Conservation (phyloP, 2,113 vertebrate species). For the Siniperca chuatsi region DNA sequence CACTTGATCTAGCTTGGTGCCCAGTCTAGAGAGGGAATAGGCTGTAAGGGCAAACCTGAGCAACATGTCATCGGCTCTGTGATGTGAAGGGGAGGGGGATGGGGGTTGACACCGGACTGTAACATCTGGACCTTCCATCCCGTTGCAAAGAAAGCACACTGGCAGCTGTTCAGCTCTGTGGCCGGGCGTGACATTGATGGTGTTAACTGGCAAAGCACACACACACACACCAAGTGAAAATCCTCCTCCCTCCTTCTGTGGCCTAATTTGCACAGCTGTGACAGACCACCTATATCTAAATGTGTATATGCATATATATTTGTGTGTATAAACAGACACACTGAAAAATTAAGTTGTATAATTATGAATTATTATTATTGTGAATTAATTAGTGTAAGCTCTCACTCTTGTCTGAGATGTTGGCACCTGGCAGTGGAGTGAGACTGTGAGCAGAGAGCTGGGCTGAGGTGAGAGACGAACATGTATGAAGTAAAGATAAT, state of each 20-base stretch:
- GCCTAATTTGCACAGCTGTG: conserved; percentile 89
- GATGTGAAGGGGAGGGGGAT: conserved; percentile 66
- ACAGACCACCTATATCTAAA: conserved; percentile 24
- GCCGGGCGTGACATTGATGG: conserved; percentile 89
- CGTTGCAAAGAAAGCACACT: conserved; percentile 79
- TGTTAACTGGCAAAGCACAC: conserved; percentile 85
- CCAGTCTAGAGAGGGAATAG: conserved; percentile 78
- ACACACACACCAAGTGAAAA: conserved; percentile 55
- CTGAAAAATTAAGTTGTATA: conserved; percentile 4
- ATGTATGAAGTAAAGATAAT: conserved; percentile 44
- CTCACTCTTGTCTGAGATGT: conserved; percentile 45
- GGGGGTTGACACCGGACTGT: conserved; percentile 88
- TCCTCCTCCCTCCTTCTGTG: conserved; percentile 80
- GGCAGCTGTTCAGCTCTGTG: conserved; percentile 94
- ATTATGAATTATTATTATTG: too few relatives aligned
- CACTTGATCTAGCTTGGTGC: conserved; percentile 53
- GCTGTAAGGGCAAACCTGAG: conserved; percentile 86
- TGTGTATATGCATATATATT: background rate
- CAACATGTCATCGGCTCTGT: conserved; percentile 87
- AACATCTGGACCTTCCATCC: conserved; percentile 80
- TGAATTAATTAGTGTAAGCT: conserved; percentile 16
- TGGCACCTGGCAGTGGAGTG: conserved; percentile 43
- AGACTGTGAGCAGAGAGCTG: conserved; percentile 27
- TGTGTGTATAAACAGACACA: conserved; percentile 14
- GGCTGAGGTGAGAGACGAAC: conserved; percentile 53